Evolutionary conservation across 2,113 vertebrate species (phyloP).

Genomic region (Pelecanoides urinatrix): DNA sequence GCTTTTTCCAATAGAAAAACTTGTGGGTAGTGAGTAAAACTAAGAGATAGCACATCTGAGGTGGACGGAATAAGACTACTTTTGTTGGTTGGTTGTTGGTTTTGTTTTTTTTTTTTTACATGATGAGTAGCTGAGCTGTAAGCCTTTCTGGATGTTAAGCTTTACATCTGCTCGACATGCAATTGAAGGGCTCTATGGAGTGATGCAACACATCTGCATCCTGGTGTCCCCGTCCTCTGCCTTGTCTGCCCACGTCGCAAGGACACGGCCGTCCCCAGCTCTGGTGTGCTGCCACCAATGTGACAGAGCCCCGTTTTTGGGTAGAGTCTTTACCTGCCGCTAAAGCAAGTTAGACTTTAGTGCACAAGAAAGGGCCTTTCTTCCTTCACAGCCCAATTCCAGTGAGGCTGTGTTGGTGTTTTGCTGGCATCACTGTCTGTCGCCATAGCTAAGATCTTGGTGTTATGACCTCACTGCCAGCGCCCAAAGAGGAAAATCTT

Average conservation of each 20-base stretch:
- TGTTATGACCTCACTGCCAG: background rate
- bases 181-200: background rate
- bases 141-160: background rate
- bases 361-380: background rate
- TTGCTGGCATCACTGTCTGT: background rate
- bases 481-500: background rate
- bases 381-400: background rate
- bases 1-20: background rate
- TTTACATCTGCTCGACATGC: background rate
- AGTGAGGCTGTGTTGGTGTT: background rate
- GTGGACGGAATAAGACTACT: background rate
- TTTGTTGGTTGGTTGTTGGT: too few relatives aligned
- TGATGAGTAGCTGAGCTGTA: background rate
- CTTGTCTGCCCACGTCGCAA: fast-evolving
- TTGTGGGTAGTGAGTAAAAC: background rate
- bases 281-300: background rate
- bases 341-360: background rate
- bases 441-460: fast-evolving
- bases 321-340: background rate
- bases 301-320: background rate
- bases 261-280: background rate
- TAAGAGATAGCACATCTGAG: background rate
- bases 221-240: background rate
- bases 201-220: too few relatives aligned
- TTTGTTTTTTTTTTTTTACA: too few relatives aligned